Evolutionary conservation across 2,797 vertebrate species (phyloP), one percentile per base, ranked within the genome.

Genomic region (Poeciliopsis turneri): DNA sequence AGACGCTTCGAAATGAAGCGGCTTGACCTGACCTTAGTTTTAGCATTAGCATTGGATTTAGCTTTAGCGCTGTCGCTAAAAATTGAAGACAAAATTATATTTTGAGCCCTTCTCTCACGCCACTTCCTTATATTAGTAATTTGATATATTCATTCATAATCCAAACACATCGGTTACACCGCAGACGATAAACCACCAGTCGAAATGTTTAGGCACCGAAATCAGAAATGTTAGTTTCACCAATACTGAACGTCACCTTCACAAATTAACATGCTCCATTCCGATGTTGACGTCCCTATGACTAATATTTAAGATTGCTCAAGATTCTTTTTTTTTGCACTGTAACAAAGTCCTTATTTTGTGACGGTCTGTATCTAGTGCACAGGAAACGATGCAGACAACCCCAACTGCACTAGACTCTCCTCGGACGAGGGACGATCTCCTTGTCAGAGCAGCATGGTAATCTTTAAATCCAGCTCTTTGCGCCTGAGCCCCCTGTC

Each of bases 351-450:
- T 86, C 80, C 64, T 73, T 86, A 57, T 77, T 92, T 75, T 91
- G 84, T 93, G 78, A 76, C 87, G 87, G 82, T 94, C 86, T 92
- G 87, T 89, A 83, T 91, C 82, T 92, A 95, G 93, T 94, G 93
- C 87, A 80, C 92, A 90, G 94, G 89, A 83, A 94, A 93, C 79
- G 93, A 95, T 89, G 91, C 93, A 83, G 93, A 93, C 81, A 94
- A 92, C 83, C 84, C 87, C 84, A 94, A 95, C 92, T 94, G 92
- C 87, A 95, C 94, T 89, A 93, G 80, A 76, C 87, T 90, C 83
- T 86, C 92, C 78, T 70, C 15, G 15, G 89, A 64, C 79, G 90
- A 85, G 84, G 69, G 74, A 88, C 80, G 79, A 87, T 68, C 90
- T 82, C 6, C 88, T 86, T 30, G 78, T 91, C 79, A 85, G 74